Base-by-base conservation (phyloP, 2,888 invertebrate genomes). In the Caenorhabditis sp. region DNA sequence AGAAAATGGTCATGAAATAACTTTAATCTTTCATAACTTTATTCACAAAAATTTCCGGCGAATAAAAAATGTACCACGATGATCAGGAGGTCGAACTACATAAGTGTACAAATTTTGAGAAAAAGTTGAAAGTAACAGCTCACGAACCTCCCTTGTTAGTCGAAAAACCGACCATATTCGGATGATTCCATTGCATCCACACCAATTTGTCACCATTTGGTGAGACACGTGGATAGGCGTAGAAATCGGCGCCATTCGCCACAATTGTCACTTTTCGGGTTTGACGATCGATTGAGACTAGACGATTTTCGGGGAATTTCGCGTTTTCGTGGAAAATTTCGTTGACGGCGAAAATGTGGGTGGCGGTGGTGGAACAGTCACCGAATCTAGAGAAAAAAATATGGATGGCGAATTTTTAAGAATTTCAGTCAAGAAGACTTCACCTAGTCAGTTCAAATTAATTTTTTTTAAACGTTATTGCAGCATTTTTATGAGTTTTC, bases 121-220 rank as follows among this genome's bases (percentile, higher is more conserved):
- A n/a, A n/a, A n/a, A n/a, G n/a, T n/a, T n/a, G n/a, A n/a, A n/a
- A n/a, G n/a, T n/a, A n/a, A n/a, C n/a, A n/a, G n/a, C n/a, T n/a
- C n/a, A n/a, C n/a, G n/a, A n/a, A n/a, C n/a, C 31, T 4, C 31
- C 20, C 20, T 50, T 50, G 3, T 8, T 8, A 4, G 31, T 31
- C 5, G 1, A 21, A 43, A 49, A 50, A 14, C 43, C 14, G 70
- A 89, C 89, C 90, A 90, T 90, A 77, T 89, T 89, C 4, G 88
- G 89, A 78, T 89, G 88, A 64, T 87, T 85, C 90, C 90, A 90
- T 74, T 89, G 87, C 66, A 89, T 84, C 89, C 89, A 90, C 20
- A 85, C 83, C 27, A 89, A 79, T 36, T 83, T 82, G 56, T 80
- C 86, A 14, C 89, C 89, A 84, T 89, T 87, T 3, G 88, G 88